Evolutionary conservation across 23 tunicate species (phyloP).

Genomic region (Clavelina lepadiformis): DNA sequence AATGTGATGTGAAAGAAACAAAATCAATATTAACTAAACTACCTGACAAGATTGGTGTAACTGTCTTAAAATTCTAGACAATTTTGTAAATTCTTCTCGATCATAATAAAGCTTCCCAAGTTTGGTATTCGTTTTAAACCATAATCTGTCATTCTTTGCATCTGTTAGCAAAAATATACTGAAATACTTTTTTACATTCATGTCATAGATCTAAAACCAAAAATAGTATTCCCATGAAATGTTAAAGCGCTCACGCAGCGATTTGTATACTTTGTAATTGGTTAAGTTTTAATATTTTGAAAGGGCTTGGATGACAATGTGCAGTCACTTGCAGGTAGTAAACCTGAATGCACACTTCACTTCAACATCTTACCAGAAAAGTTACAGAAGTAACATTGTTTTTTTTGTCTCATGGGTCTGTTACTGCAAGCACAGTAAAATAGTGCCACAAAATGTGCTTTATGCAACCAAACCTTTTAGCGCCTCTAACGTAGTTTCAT

Average conservation of each 20-base stretch:
- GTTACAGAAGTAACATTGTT: too few relatives aligned
- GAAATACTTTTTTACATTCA: too few relatives aligned
- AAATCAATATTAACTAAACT: background rate
- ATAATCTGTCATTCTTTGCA: slow-evolving; percentile 90
- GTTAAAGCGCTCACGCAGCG: too few relatives aligned
- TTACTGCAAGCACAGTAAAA: background rate
- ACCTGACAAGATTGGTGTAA: slow-evolving; percentile 79
- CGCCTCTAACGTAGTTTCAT: slow-evolving; percentile 93
- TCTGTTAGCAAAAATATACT: slow-evolving; percentile 34
- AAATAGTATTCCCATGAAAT: too few relatives aligned
- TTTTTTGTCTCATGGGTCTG: too few relatives aligned
- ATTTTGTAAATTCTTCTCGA: slow-evolving; percentile 63
- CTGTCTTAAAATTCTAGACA: slow-evolving; percentile 65
- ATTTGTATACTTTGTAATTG: too few relatives aligned
- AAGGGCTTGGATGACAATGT: too few relatives aligned
- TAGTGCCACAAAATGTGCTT: background rate
- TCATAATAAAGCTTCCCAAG: slow-evolving; percentile 88
- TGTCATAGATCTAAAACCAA: too few relatives aligned
- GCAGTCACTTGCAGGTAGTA: too few relatives aligned
- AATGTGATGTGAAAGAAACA: background rate
- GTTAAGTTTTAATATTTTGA: too few relatives aligned
- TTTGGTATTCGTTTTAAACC: slow-evolving; percentile 98
- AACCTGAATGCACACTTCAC: too few relatives aligned
- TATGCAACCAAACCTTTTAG: slow-evolving; percentile 51
- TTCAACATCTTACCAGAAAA: too few relatives aligned